These are phyloP conservation scores for Ylistrum balloti DNA, from an alignment of 1,140 invertebrate species.

Conservation along the genomic window DNA sequence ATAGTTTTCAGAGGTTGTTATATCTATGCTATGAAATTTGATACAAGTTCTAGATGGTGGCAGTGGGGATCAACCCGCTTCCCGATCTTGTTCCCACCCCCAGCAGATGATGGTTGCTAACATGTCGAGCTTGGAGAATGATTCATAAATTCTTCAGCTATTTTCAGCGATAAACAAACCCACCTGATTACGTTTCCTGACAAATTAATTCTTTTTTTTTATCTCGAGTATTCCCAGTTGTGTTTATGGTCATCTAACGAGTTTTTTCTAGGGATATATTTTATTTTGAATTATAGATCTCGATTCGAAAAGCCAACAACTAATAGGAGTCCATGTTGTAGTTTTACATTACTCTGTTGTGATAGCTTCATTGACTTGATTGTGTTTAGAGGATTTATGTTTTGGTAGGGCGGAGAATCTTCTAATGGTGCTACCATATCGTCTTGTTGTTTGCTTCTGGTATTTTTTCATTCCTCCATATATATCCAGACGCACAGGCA, in stretches of 20 bases:
- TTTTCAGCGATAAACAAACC: slow-evolving; percentile 9
- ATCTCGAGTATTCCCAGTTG: background rate
- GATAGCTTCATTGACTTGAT: too few species aligned
- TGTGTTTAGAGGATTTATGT: too few species aligned
- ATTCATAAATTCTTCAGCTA: slow-evolving; percentile 20
- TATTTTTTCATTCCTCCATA: too few species aligned
- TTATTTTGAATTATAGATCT: too few species aligned
- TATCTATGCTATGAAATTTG: background rate
- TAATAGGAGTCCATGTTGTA: too few species aligned
- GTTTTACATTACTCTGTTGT: too few species aligned
- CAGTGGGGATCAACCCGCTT: background rate
- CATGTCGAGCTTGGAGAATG: slow-evolving; percentile 32
- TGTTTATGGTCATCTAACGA: background rate
- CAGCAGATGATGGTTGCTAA: background rate
- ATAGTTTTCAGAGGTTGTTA: background rate
- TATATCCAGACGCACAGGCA: too few species aligned
- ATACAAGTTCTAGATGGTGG: background rate
- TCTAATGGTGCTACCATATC: too few species aligned
- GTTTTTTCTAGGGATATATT: background rate
- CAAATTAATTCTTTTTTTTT: background rate
- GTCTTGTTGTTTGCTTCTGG: too few species aligned
- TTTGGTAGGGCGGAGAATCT: too few species aligned
- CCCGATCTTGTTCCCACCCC: background rate
- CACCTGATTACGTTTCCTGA: background rate
- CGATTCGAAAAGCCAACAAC: too few species aligned